Evolutionary conservation across 64 coral and sea anemone genomes (phyloP), one percentile per base, ranked within the genome.

Genomic region (Catalaphyllia jardinei): DNA sequence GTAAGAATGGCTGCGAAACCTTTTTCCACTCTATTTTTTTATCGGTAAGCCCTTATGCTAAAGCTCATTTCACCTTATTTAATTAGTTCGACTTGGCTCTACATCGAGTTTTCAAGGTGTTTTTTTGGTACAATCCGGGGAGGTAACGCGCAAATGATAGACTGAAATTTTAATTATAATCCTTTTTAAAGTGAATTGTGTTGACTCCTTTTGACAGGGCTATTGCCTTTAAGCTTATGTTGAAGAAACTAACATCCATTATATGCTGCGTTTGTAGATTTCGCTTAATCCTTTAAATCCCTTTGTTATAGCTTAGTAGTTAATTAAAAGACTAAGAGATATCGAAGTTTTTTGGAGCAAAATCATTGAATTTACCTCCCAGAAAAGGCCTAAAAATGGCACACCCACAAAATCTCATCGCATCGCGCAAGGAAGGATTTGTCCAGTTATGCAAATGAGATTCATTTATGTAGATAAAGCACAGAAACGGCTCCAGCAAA

Each of bases 101-200:
- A 57, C 28, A 57, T 63, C 22, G 11, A 29, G 62, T 27, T 63
- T 59, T 28, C 63, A 61, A 55, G 46, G 24, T 8, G 8, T 9
- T 67, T 20, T 67, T 22, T 67, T 8, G n/a, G n/a, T 25, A 6
- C 67, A 71, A 71, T 17, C 25, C 11, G 12, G 0, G 9, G n/a
- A 17, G 71, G 27, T 59, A 17, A 29, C 18, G n/a, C 19, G 16
- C 67, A 54, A 31, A 29, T 60, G 57, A 78, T 19, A 20, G 57
- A 82, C 55, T 64, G 15, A 15, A n/a, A 82, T 33, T 64, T 82
- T 82, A 13, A 82, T 38, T 4, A 28, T 62, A 63, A 64, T 82
- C 57, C 54, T 24, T 35, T 82, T 64, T 63, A 63, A 62, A 31
- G 17, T 35, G 8, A 82, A 24, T 12, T 39, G 18, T 31, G 29